Conservation (phyloP, 2,113 vertebrate species). For the Bos javanicus region DNA sequence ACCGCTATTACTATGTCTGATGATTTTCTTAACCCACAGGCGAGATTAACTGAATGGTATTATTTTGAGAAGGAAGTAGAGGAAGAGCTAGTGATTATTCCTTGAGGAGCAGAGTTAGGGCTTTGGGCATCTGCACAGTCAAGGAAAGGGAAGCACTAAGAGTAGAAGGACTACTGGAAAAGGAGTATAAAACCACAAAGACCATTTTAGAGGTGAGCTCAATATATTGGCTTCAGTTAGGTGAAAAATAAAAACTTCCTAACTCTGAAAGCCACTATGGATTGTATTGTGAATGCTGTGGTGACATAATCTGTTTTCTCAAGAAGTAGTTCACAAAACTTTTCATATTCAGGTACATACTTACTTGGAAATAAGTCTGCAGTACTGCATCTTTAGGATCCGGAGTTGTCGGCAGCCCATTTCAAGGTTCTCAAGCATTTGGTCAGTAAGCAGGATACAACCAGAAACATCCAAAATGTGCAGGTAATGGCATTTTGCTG, state of each 20-base stretch:
- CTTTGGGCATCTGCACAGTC: not conserved
- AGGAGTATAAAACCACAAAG: not conserved
- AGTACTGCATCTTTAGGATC: conserved; percentile 83
- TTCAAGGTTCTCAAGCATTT: conserved; percentile 71
- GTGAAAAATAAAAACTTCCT: not conserved
- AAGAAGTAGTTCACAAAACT: not conserved
- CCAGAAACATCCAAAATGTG: conserved; percentile 85
- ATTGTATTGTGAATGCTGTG: not conserved
- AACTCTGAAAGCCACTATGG: not conserved
- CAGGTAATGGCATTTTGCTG: conserved; percentile 81
- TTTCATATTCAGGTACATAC: conserved; percentile 33
- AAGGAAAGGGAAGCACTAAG: not conserved
- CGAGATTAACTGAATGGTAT: not conserved
- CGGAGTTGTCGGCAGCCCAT: conserved; percentile 81
- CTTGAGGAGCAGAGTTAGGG: not conserved
- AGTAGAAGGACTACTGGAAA: not conserved
- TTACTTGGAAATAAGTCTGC: conserved; percentile 85
- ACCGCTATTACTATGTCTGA: not conserved
- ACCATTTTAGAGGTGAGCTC: not conserved
- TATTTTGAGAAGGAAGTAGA: not conserved
- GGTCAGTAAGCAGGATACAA: conserved; percentile 79
- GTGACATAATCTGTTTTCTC: not conserved
- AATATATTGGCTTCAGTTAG: not conserved
- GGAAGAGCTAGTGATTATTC: not conserved
- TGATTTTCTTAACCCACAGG: not conserved